These are phyloP conservation scores for Hyperoplus lanceolatus DNA, from an alignment of 2,797 vertebrate genomes.

Conservation along the genomic window DNA sequence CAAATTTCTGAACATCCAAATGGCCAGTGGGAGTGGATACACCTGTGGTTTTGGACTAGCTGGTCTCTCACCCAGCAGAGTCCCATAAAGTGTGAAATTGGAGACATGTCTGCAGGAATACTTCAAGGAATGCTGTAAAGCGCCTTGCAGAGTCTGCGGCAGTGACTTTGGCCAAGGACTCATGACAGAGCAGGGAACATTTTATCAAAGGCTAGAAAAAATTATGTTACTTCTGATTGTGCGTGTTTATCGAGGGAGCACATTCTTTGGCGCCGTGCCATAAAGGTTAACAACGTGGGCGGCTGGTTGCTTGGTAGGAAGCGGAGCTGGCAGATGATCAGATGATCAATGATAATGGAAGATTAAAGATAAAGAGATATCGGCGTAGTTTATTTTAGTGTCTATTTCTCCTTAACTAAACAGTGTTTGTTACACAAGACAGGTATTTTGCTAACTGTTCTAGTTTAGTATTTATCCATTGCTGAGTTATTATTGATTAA, in stretches of 20 bases:
- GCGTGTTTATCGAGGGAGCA: conserved; percentile 45
- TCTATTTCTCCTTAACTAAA: conserved; percentile 27
- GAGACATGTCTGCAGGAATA: conserved; percentile 64
- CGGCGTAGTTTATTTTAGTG: conserved; percentile 48
- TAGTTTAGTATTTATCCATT: conserved; percentile 10
- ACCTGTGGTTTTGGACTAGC: conserved; percentile 75
- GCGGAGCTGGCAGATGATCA: conserved; percentile 49
- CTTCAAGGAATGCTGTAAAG: conserved; percentile 76
- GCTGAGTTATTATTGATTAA: conserved; percentile 16
- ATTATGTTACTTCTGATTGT: conserved; percentile 36
- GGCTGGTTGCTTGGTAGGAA: conserved; percentile 43
- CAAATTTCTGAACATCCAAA: conserved; percentile 50
- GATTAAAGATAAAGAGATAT: conserved; percentile 34
- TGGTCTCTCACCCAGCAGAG: conserved; percentile 46
- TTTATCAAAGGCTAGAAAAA: conserved; percentile 44
- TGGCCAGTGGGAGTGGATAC: conserved; percentile 61
- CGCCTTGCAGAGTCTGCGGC: conserved; percentile 34
- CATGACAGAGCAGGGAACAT: conserved; percentile 31
- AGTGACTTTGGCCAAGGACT: conserved; percentile 58
- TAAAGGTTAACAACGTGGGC: conserved; percentile 28
- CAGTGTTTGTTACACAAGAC: conserved; percentile 22
- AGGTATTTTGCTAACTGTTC: conserved; percentile 10
- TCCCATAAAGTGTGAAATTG: conserved; percentile 76
- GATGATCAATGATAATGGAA: conserved; percentile 61
- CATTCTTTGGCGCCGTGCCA: conserved; percentile 52